Percentiles rank a stretch among this genome's conserved stretches.
phyloP scores from a whole-genome alignment of 2,113 vertebrate species.

The Cinclus cinclus region DNA sequence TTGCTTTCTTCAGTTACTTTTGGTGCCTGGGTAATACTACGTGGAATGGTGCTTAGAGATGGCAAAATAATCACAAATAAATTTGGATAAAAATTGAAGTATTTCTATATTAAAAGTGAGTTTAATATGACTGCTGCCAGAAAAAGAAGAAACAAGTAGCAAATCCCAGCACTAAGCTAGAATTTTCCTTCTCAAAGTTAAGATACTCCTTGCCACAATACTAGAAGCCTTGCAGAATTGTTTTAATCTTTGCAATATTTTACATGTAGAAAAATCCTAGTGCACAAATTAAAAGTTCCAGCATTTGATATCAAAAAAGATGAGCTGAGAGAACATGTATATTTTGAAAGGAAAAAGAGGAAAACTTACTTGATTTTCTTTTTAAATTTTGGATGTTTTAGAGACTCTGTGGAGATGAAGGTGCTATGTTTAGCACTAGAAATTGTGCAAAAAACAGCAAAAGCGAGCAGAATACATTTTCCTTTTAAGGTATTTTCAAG shows the following conservation, averaged over 20 bases:
- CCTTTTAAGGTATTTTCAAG: neutral
- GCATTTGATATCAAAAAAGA: neutral
- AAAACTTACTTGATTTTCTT: neutral
- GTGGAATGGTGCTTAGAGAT: neutral
- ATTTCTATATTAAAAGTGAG: neutral
- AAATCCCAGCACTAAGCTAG: neutral
- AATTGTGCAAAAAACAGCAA: neutral
- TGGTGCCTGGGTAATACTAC: neutral
- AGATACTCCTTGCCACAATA: neutral
- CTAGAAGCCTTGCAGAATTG: neutral
- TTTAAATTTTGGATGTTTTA: neutral
- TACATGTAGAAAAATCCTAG: neutral
- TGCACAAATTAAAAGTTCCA: neutral
- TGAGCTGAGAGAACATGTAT: neutral
- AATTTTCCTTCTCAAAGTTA: neutral
- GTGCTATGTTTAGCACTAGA: neutral
- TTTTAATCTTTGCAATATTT: neutral
- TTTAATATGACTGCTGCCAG: neutral
- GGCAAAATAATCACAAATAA: neutral
- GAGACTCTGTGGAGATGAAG: neutral
- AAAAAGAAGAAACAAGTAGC: neutral
- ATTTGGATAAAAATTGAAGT: neutral
- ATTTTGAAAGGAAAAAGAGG: neutral
- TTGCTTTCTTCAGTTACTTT: neutral
- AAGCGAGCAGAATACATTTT: neutral